Evolutionary conservation across 2,113 vertebrate species (phyloP).

Genomic region (Thalassoma bifasciatum): DNA sequence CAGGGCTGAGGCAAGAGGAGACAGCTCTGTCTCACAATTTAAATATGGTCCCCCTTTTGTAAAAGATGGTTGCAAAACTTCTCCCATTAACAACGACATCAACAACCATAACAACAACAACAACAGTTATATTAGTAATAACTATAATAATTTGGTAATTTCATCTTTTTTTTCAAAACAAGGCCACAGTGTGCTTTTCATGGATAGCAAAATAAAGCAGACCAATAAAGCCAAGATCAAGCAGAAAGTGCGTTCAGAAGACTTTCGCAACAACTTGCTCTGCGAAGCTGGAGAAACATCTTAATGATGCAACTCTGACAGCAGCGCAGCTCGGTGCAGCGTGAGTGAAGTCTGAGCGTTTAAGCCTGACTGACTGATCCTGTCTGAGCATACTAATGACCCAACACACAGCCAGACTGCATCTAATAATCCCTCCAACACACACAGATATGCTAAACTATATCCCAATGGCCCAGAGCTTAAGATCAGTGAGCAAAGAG

Average conservation of each 20-base stretch:
- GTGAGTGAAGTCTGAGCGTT: conserved; percentile 34
- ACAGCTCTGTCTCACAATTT: too few relatives aligned
- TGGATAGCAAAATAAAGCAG: too few relatives aligned
- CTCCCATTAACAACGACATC: too few relatives aligned
- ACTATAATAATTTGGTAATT: too few relatives aligned
- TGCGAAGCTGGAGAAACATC: conserved; percentile 10
- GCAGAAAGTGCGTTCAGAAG: not conserved
- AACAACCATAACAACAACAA: too few relatives aligned
- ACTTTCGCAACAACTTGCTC: conserved; percentile 9
- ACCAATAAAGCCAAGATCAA: too few relatives aligned
- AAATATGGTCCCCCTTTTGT: too few relatives aligned
- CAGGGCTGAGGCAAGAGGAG: too few relatives aligned
- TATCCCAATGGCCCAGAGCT: conserved; percentile 16
- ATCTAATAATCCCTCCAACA: conserved; percentile 18
- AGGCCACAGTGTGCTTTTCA: too few relatives aligned
- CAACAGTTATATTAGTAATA: too few relatives aligned
- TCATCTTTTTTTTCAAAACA: too few relatives aligned
- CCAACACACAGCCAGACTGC: conserved; percentile 9
- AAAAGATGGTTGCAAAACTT: too few relatives aligned
- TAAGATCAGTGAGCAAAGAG: not conserved
- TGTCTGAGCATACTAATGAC: conserved; percentile 47
- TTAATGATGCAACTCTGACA: conserved; percentile 49
- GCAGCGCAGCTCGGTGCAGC: conserved; percentile 2
- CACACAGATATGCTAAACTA: conserved; percentile 6
- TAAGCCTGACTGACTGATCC: conserved; percentile 40